Evolutionary conservation across 2,797 vertebrate genomes (phyloP).

Genomic region (Sebastes nivosus): DNA sequence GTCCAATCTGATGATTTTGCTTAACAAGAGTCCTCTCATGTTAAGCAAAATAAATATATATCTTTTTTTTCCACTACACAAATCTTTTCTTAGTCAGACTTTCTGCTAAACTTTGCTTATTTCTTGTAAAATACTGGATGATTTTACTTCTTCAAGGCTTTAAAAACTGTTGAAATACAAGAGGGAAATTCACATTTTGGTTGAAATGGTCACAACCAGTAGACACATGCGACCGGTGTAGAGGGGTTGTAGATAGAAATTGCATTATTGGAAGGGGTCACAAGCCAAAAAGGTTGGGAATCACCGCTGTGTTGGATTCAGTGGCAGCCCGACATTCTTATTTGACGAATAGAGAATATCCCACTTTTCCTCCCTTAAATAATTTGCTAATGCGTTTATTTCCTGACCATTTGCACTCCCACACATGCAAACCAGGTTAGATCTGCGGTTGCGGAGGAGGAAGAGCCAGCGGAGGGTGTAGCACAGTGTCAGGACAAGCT

Average conservation of each 20-base stretch:
- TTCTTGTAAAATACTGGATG: background rate
- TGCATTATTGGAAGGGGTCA: background rate
- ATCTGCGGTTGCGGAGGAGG: constrained; percentile 39
- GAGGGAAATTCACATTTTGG: background rate
- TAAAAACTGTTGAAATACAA: background rate
- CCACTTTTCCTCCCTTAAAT: constrained; percentile 9
- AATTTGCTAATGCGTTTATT: constrained; percentile 4
- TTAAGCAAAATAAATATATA: background rate
- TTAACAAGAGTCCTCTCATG: background rate
- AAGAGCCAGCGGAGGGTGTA: constrained; percentile 59
- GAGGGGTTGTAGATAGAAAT: background rate
- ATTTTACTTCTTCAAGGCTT: background rate
- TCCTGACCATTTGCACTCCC: constrained; percentile 36
- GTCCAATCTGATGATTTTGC: too few relatives aligned
- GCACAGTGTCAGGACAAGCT: constrained; percentile 75
- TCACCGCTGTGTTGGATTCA: background rate
- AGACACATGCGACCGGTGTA: background rate
- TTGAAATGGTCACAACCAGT: background rate
- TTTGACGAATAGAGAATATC: constrained; percentile 21
- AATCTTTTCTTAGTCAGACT: background rate
- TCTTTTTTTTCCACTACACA: background rate
- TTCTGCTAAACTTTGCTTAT: background rate
- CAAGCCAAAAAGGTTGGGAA: background rate
- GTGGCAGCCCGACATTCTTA: background rate
- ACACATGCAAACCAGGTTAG: constrained; percentile 28